phyloP scores from a whole-genome alignment of 1,140 invertebrate species.

The Drusus annulatus region DNA sequence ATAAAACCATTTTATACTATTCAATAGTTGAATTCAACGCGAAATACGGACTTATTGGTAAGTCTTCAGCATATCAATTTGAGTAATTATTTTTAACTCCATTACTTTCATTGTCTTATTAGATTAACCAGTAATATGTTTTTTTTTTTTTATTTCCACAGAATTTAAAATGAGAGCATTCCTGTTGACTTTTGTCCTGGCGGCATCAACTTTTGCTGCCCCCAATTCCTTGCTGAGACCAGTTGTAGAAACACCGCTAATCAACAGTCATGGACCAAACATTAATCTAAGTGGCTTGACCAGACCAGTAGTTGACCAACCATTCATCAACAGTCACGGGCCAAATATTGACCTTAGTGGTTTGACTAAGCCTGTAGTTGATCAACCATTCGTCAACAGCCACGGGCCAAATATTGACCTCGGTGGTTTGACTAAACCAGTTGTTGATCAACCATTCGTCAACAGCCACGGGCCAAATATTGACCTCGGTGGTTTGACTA shows the following conservation, averaged over 20 bases:
- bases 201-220: not conserved
- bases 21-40: too few relatives aligned
- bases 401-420: not conserved
- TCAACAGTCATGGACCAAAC: not conserved
- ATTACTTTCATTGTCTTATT: too few relatives aligned
- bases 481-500: not conserved
- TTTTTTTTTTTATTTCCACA: not conserved
- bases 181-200: conserved; percentile 1
- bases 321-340: not conserved
- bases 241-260: not conserved
- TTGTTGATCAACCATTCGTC: not conserved
- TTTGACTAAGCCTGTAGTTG: not conserved
- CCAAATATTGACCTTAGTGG: not conserved
- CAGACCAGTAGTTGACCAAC: not conserved
- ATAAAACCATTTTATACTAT: too few relatives aligned
- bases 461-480: not conserved
- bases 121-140: not conserved
- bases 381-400: not conserved
- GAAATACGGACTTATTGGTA: too few relatives aligned
- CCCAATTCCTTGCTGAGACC: not conserved
- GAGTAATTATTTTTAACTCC: too few relatives aligned
- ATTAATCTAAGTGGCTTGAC: not conserved
- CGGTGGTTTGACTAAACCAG: not conserved
- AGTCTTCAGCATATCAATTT: too few relatives aligned
- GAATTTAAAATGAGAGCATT: conserved; percentile 10